Conservation (phyloP, 2,113 vertebrate genomes). For the Laticauda colubrina region DNA sequence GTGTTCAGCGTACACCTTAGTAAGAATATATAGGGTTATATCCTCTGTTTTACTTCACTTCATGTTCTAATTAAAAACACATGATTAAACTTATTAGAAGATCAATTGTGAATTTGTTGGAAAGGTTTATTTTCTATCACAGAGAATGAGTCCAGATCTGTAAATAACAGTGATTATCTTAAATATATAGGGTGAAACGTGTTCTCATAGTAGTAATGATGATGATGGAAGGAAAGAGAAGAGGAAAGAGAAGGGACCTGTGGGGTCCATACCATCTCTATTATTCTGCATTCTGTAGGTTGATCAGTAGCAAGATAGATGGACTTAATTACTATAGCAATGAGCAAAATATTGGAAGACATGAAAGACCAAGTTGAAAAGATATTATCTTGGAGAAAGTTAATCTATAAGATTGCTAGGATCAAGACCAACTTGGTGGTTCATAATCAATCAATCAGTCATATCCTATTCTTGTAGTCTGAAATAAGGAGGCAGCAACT, state of each 20-base stretch:
- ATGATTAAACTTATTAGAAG: not conserved
- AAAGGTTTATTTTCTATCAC: not conserved
- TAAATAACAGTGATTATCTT: not conserved
- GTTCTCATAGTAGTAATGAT: not conserved
- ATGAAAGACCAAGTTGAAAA: not conserved
- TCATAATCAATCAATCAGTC: not conserved
- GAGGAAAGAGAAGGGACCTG: not conserved
- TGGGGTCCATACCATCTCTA: not conserved
- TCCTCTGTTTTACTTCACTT: not conserved
- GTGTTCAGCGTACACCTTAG: not conserved
- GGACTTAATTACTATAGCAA: not conserved
- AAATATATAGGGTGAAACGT: not conserved
- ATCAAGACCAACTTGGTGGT: not conserved
- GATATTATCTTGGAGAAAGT: not conserved
- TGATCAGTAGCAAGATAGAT: not conserved
- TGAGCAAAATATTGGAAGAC: not conserved
- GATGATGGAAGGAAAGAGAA: not conserved
- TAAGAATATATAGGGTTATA: not conserved
- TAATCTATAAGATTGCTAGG: not conserved
- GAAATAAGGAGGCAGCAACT: not conserved
- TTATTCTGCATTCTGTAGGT: not conserved
- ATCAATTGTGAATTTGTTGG: not conserved
- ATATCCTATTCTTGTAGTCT: not conserved
- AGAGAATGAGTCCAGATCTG: not conserved
- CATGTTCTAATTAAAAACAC: not conserved